A percentile compares a stretch with the other conserved stretches of the same genome.
phyloP scores from a whole-genome alignment of 2,888 invertebrate species.

The Lasioglossum oenotherae region DNA sequence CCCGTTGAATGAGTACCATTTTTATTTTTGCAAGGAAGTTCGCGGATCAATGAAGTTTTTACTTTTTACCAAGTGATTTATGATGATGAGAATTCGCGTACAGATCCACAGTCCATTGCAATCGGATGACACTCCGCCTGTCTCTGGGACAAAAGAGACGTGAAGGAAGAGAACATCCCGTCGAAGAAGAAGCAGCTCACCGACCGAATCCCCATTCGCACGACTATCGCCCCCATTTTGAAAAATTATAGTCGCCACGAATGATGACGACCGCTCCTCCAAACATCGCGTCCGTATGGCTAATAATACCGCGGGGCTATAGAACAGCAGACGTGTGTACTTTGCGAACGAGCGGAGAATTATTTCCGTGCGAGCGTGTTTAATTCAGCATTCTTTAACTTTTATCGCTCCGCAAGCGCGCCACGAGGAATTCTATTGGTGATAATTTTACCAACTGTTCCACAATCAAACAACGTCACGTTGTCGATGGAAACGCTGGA shows the following conservation, averaged over 20 bases:
- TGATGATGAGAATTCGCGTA: not conserved
- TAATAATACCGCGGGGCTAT: not conserved
- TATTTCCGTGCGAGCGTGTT: slow-evolving; percentile 10
- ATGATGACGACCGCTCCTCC: not conserved
- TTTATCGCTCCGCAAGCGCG: slow-evolving; percentile 5
- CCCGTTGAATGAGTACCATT: not conserved
- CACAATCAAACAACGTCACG: not conserved
- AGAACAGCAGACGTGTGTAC: not conserved
- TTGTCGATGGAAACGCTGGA: not conserved
- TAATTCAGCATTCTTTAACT: slow-evolving; percentile 35
- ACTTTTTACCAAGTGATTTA: not conserved
- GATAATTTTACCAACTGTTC: slow-evolving; percentile 16
- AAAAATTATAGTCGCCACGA: not conserved
- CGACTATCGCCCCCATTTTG: not conserved
- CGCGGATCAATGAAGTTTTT: not conserved
- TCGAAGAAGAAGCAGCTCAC: slow-evolving; percentile 29
- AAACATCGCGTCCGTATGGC: not conserved
- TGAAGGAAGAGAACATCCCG: not conserved
- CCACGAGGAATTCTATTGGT: not conserved
- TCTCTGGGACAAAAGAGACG: not conserved
- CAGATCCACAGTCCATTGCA: not conserved
- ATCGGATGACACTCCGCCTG: not conserved
- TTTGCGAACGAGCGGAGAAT: not conserved
- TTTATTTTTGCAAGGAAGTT: not conserved
- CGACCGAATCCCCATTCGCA: slow-evolving; percentile 5